These are phyloP conservation scores for Liasis olivaceus DNA, from an alignment of 2,797 vertebrate genomes.

Conservation along the genomic window DNA sequence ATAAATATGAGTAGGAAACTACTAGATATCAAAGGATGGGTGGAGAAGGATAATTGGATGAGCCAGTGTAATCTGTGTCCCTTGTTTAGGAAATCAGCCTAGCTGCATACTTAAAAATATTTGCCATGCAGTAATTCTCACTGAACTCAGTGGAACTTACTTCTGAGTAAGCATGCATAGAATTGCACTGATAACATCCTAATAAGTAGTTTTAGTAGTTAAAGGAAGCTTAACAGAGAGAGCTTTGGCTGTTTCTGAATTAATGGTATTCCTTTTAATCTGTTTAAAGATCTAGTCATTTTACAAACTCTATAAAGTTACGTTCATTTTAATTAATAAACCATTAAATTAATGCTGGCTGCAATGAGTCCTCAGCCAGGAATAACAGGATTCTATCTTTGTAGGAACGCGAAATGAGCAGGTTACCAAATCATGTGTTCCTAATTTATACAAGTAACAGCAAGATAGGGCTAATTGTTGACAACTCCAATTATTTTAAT, in stretches of 20 bases:
- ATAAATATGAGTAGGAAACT: background rate
- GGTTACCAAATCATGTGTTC: conserved; percentile 2
- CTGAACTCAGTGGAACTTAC: background rate
- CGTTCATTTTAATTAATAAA: conserved; percentile 14
- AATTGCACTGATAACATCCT: background rate
- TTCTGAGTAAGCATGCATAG: background rate
- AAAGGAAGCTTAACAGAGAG: background rate
- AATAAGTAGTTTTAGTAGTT: background rate
- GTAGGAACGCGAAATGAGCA: background rate
- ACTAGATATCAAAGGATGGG: background rate
- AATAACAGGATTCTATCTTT: conserved; percentile 9
- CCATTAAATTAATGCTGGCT: conserved; percentile 10
- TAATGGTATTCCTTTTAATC: conserved; percentile 9
- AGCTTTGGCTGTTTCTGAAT: conserved; percentile 10
- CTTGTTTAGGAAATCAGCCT: background rate
- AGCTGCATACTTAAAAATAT: background rate
- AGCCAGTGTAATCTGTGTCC: background rate
- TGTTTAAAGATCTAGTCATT: conserved; percentile 18
- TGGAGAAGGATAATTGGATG: background rate
- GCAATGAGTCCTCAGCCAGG: background rate
- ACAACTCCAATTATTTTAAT: conserved; percentile 22
- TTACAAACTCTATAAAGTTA: conserved; percentile 15
- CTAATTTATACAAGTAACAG: conserved; percentile 26
- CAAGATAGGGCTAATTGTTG: conserved; percentile 13
- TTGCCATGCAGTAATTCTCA: background rate